Evolutionary conservation across 2,888 invertebrate genomes (phyloP).

Genomic region (Ellobium chinense): DNA sequence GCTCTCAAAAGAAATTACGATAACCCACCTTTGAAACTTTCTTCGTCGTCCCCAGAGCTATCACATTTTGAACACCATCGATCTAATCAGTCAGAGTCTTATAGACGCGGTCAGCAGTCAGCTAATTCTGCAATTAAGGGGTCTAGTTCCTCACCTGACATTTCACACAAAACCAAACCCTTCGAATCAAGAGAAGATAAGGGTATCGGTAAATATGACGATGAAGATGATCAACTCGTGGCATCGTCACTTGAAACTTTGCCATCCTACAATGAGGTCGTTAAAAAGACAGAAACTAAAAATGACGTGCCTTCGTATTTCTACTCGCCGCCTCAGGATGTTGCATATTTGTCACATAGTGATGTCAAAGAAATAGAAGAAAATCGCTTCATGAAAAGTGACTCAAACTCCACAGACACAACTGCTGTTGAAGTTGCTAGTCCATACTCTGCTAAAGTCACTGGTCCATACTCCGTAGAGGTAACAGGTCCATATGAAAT

Average conservation of each 20-base stretch:
- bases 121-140: not conserved
- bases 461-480: too few relatives aligned
- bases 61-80: not conserved
- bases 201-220: not conserved
- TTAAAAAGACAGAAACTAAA: not conserved
- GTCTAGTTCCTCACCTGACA: not conserved
- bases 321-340: not conserved
- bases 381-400: not conserved
- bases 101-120: not conserved
- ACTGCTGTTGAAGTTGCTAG: conserved; percentile 7
- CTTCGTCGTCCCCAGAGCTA: conserved; percentile 63
- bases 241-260: conserved; percentile 43
- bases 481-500: conserved; percentile 35
- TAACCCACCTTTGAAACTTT: conserved; percentile 60
- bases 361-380: not conserved
- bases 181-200: not conserved
- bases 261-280: conserved; percentile 30
- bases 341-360: not conserved
- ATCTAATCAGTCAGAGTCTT: too few relatives aligned
- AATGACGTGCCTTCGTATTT: not conserved
- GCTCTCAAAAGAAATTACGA: conserved; percentile 49
- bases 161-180: not conserved
- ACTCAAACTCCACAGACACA: conserved; percentile 23
- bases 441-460: conserved; percentile 49
- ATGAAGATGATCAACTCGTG: conserved; percentile 6